phyloP scores from a whole-genome alignment of 2,797 vertebrate genomes.

The Acipenser oxyrinchus region DNA sequence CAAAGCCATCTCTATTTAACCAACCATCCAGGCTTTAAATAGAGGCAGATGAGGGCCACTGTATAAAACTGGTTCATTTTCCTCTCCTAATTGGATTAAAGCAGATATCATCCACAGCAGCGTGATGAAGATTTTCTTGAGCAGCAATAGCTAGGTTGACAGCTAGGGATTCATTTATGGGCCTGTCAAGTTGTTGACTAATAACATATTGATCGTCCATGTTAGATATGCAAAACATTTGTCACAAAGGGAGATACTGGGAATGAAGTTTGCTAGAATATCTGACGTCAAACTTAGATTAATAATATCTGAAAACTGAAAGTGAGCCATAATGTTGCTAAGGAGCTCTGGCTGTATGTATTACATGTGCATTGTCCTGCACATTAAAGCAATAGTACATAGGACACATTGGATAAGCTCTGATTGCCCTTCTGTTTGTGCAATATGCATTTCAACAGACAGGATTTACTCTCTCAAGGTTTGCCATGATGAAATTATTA shows the following conservation, averaged over 20 bases:
- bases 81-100: conserved; percentile 34
- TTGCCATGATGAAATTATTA: conserved; percentile 66
- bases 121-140: conserved; percentile 40
- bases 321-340: conserved; percentile 24
- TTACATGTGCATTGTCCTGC: conserved; percentile 19
- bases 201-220: conserved; percentile 83
- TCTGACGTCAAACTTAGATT: conserved; percentile 62
- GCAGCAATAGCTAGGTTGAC: conserved; percentile 59
- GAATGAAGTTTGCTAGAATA: conserved; percentile 64
- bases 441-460: conserved; percentile 48
- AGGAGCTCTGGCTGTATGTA: conserved; percentile 28
- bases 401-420: not conserved
- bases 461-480: conserved; percentile 47
- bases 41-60: conserved; percentile 27
- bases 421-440: conserved; percentile 21
- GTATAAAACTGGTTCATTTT: conserved; percentile 50
- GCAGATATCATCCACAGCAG: conserved; percentile 35
- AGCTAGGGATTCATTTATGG: conserved; percentile 81
- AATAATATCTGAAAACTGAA: conserved; percentile 48
- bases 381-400: conserved; percentile 16
- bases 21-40: not conserved
- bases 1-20: not conserved
- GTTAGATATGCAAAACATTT: conserved; percentile 78
- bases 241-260: conserved; percentile 54
- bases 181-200: conserved; percentile 81